Base-by-base conservation (phyloP, 2,113 vertebrate genomes). In the Vidua chalybeata region DNA sequence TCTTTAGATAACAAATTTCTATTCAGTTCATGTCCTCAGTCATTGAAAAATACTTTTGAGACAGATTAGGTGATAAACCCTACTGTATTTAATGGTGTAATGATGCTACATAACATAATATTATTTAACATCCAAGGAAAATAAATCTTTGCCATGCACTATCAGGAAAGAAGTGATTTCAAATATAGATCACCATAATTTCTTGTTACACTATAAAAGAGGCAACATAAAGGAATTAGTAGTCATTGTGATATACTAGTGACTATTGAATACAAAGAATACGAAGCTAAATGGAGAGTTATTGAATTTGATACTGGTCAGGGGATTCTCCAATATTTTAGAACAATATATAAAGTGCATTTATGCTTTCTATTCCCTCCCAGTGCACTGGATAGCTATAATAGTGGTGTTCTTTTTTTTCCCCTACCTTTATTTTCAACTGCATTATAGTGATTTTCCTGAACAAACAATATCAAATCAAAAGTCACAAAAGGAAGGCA, bases 31-130 rank as follows among this genome's bases (percentile, higher is more conserved):
- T 45, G 51, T 55, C 18, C 33, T 88, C 21, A 24, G 20, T 48
- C 39, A 78, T 26, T 64, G 48, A 46, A 92, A 84, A 90, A 88
- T 51, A 71, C 22, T 84, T 93, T 22, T 83, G 61, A 78, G 68
- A 83, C 94, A 33, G 61, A 92, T 59, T 62, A 86, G 30, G 30
- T 77, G 23, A 62, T 78, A 73, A 96, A 96, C 22, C 10, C 21
- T 33, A 21, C 33, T 66, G 59, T 27, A 71, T 80, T 80, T 49
- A 86, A 88, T 37, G 51, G 11, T 52, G 14, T 39, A 73, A 80
- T 45, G 20, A 54, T 58, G n/a, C 22, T 58, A 71, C 18, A 37
- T 67, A 79, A 79, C 21, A 48, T 41, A 30, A 27, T 72, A 76
- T 31, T 87, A 43, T 90, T 81, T 83, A 59, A 92, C 9, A 46